phyloP scores from a whole-genome alignment of 2,888 invertebrate genomes.

The Aphodius granarius region DNA sequence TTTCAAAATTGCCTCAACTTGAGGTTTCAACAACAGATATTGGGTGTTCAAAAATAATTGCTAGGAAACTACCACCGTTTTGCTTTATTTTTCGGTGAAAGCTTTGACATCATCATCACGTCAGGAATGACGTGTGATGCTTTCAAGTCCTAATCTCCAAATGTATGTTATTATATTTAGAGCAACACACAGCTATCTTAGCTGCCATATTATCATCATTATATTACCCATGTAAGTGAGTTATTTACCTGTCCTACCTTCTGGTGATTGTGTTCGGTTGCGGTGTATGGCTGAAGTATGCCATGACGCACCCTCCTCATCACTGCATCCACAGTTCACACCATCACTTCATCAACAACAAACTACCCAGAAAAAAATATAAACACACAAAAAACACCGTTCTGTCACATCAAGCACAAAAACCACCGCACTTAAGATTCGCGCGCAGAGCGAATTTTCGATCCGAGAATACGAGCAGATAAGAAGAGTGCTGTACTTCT shows the following conservation, averaged over 20 bases:
- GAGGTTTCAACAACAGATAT: too few relatives aligned
- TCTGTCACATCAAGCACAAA: background rate
- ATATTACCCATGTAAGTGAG: constrained; percentile 9
- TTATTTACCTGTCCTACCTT: constrained; percentile 40
- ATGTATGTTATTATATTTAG: background rate
- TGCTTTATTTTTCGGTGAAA: too few relatives aligned
- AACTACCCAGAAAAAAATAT: background rate
- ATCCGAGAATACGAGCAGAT: background rate
- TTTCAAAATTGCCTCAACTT: too few relatives aligned
- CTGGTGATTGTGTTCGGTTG: constrained; percentile 31
- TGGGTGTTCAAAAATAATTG: too few relatives aligned
- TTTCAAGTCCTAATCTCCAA: too few relatives aligned
- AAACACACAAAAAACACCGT: background rate
- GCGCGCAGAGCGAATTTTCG: too few relatives aligned
- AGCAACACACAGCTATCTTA: background rate
- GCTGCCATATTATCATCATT: background rate
- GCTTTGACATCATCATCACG: too few relatives aligned
- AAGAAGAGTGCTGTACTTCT: constrained; percentile 13
- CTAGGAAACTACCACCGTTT: too few relatives aligned
- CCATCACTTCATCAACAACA: background rate
- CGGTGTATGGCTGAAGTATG: constrained; percentile 32
- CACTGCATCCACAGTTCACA: background rate
- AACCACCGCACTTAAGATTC: background rate
- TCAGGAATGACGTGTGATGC: too few relatives aligned
- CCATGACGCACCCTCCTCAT: constrained; percentile 35